Base-by-base conservation (phyloP, 2,113 vertebrate species). In the Zosterops lateralis region DNA sequence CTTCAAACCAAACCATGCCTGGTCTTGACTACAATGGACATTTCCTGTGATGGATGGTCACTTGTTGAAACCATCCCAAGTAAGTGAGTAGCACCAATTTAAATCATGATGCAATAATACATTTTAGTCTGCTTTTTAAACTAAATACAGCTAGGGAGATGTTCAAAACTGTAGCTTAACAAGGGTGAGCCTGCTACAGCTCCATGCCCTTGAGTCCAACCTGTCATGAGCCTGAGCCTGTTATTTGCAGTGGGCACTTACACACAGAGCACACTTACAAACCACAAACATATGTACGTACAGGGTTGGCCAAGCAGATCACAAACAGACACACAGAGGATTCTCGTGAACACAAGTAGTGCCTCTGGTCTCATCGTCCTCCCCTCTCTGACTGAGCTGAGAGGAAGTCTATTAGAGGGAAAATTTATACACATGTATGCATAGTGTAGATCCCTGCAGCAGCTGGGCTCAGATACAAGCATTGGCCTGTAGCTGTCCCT, bases 121-220 rank as follows among this genome's bases (percentile, higher is more conserved):
- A 45, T 40, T 78, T 92, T 71, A 40, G 3, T n/a, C 18, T 77
- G 5, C 7, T 56, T 86, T 65, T 61, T 31, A 60, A 48, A 67
- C 12, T 40, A 32, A 78, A 66, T 21, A 54, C 9, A 62, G 4
- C 4, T 32, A 66, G 5, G 13, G 13, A 66, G 31, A 28, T 47
- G 22, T n/a, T 74, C 8, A 19, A 21, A 77, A 38, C 7, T 42
- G 20, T 48, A 78, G 17, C 8, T 60, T 56, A 15, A 29, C 42
- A 84, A 26, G 7, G 6, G 9, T 36, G 50, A 84, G 25, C 6
- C 25, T 0, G 0, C 9, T 20, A 7, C 19, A 64, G 21, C 21
- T 68, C 45, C 34, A 15, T n/a, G 11, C 3, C 22, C 7, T 34
- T 44, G 17, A 51, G 38, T 54, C 38, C 44, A 58, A 24, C 16